Conservation (phyloP, 2,797 vertebrate species). For the Petrocephalus sullivani region DNA sequence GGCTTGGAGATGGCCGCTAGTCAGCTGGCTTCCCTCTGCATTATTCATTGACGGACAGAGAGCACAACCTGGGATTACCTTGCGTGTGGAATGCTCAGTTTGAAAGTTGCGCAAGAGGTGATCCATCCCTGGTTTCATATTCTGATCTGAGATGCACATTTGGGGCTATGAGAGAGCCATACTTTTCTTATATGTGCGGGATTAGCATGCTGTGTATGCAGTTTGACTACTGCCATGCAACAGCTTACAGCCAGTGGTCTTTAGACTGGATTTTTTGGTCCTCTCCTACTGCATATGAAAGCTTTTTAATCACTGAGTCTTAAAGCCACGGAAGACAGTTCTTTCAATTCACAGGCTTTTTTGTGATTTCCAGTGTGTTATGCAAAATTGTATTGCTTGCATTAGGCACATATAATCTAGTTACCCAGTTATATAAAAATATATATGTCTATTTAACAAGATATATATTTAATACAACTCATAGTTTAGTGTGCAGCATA, state of each 20-base stretch:
- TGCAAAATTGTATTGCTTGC: background rate
- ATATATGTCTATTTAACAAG: background rate
- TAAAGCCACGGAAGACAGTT: background rate
- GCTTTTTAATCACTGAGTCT: background rate
- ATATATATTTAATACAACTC: background rate
- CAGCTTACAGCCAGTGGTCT: background rate
- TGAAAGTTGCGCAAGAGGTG: slow-evolving; percentile 37
- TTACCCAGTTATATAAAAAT: background rate
- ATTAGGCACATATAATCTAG: background rate
- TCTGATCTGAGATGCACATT: background rate
- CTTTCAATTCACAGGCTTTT: background rate
- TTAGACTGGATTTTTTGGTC: background rate
- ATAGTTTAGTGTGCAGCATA: background rate
- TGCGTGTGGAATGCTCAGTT: slow-evolving; percentile 45
- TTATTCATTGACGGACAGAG: slow-evolving; percentile 67
- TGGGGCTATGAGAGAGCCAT: background rate
- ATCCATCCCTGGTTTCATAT: slow-evolving; percentile 39
- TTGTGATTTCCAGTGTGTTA: background rate
- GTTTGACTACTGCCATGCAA: background rate
- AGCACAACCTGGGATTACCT: slow-evolving; percentile 48
- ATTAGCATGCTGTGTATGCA: background rate
- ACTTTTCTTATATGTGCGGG: slow-evolving; percentile 4
- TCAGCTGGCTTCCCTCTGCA: slow-evolving; percentile 67
- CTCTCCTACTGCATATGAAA: too few species aligned
- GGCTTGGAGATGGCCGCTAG: slow-evolving; percentile 59